phyloP scores from a whole-genome alignment of 1,140 invertebrate species.

The Macrobrachium nipponense region DNA sequence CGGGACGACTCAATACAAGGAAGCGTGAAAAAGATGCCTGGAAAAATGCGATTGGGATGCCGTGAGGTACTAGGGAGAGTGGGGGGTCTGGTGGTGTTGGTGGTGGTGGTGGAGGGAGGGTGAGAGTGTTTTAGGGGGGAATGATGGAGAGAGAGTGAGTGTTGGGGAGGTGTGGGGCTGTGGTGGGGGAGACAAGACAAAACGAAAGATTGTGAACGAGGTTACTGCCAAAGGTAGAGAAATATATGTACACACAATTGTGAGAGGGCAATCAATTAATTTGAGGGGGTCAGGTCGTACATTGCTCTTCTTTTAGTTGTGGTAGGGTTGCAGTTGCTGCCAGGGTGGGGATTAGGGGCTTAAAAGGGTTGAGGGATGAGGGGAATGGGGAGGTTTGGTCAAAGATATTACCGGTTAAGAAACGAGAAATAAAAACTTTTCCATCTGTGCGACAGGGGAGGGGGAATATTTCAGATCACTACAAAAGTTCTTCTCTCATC shows the following conservation, averaged over 20 bases:
- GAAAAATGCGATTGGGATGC: slow-evolving; percentile 43
- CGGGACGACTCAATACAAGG: slow-evolving; percentile 73
- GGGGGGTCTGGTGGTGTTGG: background rate
- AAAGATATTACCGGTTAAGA: too few relatives aligned
- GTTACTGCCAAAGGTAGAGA: background rate
- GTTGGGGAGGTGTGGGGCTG: background rate
- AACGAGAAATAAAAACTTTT: too few relatives aligned
- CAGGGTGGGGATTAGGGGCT: background rate
- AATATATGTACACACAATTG: background rate
- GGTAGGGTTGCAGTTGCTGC: background rate
- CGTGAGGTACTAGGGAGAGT: background rate
- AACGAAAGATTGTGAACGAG: background rate
- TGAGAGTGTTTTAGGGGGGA: background rate
- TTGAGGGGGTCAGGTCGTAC: background rate
- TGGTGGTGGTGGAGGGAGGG: background rate
- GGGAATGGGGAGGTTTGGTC: background rate
- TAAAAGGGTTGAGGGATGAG: background rate
- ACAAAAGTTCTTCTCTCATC: too few relatives aligned
- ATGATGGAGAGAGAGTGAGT: background rate
- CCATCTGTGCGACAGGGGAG: too few relatives aligned
- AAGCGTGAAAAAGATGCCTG: slow-evolving; percentile 73
- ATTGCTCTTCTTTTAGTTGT: background rate
- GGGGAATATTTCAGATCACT: too few relatives aligned
- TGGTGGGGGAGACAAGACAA: background rate
- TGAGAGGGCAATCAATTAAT: background rate